Evolutionary conservation across 2,113 vertebrate species (phyloP).

Genomic region (Arothron firmamentum): DNA sequence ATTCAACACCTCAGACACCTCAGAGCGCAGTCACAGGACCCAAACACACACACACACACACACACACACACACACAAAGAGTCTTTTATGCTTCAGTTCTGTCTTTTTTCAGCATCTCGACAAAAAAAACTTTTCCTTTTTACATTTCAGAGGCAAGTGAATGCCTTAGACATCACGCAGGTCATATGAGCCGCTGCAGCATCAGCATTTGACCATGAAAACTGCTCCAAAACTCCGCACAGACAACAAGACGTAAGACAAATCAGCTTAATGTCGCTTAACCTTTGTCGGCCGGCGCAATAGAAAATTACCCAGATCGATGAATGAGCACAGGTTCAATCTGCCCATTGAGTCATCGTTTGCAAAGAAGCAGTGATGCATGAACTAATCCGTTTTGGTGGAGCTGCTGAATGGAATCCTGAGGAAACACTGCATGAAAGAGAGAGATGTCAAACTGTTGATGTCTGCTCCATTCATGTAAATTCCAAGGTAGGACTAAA

Average conservation of each 20-base stretch:
- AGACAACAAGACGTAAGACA: background rate
- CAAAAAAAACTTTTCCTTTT: no score
- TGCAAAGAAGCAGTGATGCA: constrained; percentile 21
- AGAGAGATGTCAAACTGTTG: constrained; percentile 10
- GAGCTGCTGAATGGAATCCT: constrained; percentile 23
- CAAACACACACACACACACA: constrained; percentile 27
- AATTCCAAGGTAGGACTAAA: constrained; percentile 5
- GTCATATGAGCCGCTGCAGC: background rate
- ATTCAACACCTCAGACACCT: constrained; percentile 71
- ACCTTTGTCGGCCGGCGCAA: constrained; percentile 5
- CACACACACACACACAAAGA: constrained; percentile 19
- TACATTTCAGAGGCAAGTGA: background rate
- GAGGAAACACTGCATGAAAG: constrained; percentile 12
- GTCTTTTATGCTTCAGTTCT: constrained; percentile 18
- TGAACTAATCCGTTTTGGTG: constrained; percentile 20
- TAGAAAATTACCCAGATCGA: constrained; percentile 16
- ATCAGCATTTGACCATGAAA: background rate
- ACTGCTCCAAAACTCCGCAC: background rate
- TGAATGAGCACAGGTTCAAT: constrained; percentile 18
- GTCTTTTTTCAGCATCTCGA: constrained; percentile 3
- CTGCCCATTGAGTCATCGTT: constrained; percentile 30
- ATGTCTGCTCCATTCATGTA: constrained; percentile 27
- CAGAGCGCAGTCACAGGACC: constrained; percentile 55
- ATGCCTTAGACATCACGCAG: background rate
- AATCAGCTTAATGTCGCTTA: background rate